Evolutionary conservation across 2,888 invertebrate genomes (phyloP).

Genomic region (Scaptomyza parva): DNA sequence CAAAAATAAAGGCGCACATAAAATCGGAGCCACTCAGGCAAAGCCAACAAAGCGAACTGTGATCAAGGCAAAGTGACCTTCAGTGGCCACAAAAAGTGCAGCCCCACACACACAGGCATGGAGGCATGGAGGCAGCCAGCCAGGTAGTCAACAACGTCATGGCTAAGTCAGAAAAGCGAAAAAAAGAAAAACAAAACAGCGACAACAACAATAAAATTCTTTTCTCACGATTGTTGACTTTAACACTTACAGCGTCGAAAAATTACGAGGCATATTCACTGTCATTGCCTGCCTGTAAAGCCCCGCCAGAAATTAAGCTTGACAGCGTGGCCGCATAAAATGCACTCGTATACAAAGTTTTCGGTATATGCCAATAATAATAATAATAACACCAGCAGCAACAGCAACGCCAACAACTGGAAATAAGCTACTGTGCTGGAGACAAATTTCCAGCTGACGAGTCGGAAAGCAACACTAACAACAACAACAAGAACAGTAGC

Average conservation of each 20-base stretch:
- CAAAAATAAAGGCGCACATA: slow-evolving; percentile 67
- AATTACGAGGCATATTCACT: slow-evolving; percentile 72
- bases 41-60: slow-evolving; percentile 35
- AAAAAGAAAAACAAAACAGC: slow-evolving; percentile 45
- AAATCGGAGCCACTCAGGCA: slow-evolving; percentile 67
- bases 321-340: slow-evolving; percentile 51
- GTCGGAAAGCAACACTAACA: slow-evolving; percentile 29
- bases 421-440: slow-evolving; percentile 66
- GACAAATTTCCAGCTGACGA: slow-evolving; percentile 64
- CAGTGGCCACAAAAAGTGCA: slow-evolving; percentile 66
- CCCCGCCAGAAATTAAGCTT: slow-evolving; percentile 60
- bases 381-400: slow-evolving; percentile 8
- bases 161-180: slow-evolving; percentile 28
- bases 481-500: slow-evolving; percentile 20
- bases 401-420: slow-evolving; percentile 30
- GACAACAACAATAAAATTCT: slow-evolving; percentile 78
- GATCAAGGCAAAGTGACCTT: slow-evolving; percentile 70
- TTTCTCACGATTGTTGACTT: slow-evolving; percentile 82
- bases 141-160: slow-evolving; percentile 38
- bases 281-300: slow-evolving; percentile 70
- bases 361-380: slow-evolving; percentile 39
- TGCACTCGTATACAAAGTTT: slow-evolving; percentile 51
- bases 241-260: slow-evolving; percentile 76
- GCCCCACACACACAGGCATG: slow-evolving; percentile 40
- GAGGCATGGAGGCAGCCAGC: not conserved